Evolutionary conservation across 1,140 invertebrate genomes (phyloP), one percentile per base, ranked within the genome.

Genomic region (Cydia strobilella): DNA sequence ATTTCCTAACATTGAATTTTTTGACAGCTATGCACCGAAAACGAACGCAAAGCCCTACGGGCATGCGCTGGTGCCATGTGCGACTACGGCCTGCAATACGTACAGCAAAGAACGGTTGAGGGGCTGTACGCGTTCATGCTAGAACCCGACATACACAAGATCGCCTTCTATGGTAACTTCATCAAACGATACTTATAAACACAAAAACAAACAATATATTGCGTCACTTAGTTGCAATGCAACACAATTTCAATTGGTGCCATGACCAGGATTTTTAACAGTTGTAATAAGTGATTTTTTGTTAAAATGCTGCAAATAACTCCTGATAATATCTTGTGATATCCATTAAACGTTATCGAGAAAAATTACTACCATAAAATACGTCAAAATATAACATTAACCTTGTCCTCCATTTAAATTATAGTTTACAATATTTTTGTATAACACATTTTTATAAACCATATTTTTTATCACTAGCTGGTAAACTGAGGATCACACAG

Each of bases 51-150:
- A 20, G 94, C 96, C 62, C 86, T 99, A 13, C 84, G 89, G 0
- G 91, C 95, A 25, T 94, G 98, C n/a, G 95, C 99, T 1, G 94
- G 95, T 74, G 94, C 97, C 0, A 97, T 99, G 97, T 95, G 98
- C 45, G 96, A 97, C 85, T 97, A 98, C 87, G 98, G 97, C 77
- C 92, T 99, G 72, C 96, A 95, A 23, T 98, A 98, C 90, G 93
- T 95, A 1, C 98, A 99, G 91, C 96, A 97, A 74, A 95, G 96
- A 65, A 94, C 93, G 5, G 79, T 90, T 0, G 97, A 98, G 79
- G 97, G 97, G 65, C 95, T 94, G 54, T 98, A 98, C 89, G 93
- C 94, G 4, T 98, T 96, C 86, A 93, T 95, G 62, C 88, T 99
- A 2, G 98, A 99, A 87, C 97, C 97, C 87, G 97, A 95, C 80